A percentile compares a stretch with the other conserved stretches of the same genome.
Evolutionary conservation across 2,113 vertebrate species (phyloP).

Genomic region (Xyliphius kryptos): DNA sequence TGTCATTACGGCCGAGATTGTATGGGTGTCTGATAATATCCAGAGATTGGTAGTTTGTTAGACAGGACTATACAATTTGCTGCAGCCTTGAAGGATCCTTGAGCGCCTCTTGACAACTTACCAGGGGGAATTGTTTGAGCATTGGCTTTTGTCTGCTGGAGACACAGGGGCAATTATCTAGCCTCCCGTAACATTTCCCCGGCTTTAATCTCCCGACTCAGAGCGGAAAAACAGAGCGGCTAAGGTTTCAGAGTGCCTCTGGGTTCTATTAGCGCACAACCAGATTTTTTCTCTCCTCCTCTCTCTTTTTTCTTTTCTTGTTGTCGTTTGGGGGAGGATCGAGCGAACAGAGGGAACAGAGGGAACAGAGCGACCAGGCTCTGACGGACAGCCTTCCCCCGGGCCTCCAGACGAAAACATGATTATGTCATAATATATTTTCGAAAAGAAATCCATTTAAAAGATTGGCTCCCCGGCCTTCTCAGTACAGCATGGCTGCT

Average conservation of each 20-base stretch:
- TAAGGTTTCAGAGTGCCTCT: slow-evolving; percentile 69
- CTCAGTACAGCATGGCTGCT: slow-evolving; percentile 58
- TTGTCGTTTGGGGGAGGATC: slow-evolving; percentile 57
- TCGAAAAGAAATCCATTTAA: slow-evolving; percentile 65
- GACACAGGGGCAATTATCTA: slow-evolving; percentile 67
- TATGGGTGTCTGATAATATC: slow-evolving; percentile 67
- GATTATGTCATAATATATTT: slow-evolving; percentile 74
- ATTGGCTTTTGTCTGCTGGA: slow-evolving; percentile 65
- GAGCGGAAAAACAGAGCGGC: slow-evolving; percentile 63
- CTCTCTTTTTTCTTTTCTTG: slow-evolving; percentile 1
- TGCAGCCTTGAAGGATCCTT: slow-evolving; percentile 64
- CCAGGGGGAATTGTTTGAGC: slow-evolving; percentile 67
- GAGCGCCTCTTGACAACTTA: slow-evolving; percentile 61
- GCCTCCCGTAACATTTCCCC: slow-evolving; percentile 70
- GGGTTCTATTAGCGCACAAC: slow-evolving; percentile 71
- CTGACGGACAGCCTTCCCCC: slow-evolving; percentile 62
- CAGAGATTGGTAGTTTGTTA: slow-evolving; percentile 70
- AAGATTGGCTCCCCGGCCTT: slow-evolving; percentile 60
- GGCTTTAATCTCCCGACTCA: slow-evolving; percentile 70
- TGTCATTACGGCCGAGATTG: slow-evolving; percentile 62
- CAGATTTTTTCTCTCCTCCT: slow-evolving; percentile 3
- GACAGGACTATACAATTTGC: slow-evolving; percentile 71
- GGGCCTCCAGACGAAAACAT: slow-evolving; percentile 67
- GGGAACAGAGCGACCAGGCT: slow-evolving; percentile 48
- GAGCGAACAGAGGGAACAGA: slow-evolving; percentile 49